Percentiles rank a stretch among this genome's conserved stretches.
Evolutionary conservation across 2,888 invertebrate species (phyloP).

Genomic region (Brassicogethes aeneus): DNA sequence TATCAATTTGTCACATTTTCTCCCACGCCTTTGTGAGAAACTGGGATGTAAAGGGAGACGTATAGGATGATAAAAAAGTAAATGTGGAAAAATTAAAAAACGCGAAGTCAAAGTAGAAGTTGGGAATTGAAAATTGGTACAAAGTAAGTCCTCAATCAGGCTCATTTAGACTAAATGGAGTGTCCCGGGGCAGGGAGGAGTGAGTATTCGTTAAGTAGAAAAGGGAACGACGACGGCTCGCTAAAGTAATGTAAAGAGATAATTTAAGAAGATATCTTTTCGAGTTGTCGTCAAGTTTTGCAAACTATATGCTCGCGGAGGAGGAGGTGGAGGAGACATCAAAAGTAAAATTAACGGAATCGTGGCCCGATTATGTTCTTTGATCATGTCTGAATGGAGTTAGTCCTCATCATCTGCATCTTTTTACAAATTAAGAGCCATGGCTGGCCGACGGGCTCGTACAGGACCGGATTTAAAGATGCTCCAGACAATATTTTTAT

Average conservation of each 20-base stretch:
- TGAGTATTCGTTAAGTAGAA: not conserved
- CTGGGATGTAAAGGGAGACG: too few relatives aligned
- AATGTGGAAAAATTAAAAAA: too few relatives aligned
- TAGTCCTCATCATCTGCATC: not conserved
- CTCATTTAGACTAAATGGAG: not conserved
- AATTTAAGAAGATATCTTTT: conserved; percentile 32
- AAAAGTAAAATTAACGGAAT: conserved; percentile 39
- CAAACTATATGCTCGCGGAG: not conserved
- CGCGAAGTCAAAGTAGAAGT: too few relatives aligned
- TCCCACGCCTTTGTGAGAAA: too few relatives aligned
- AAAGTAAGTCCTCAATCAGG: too few relatives aligned
- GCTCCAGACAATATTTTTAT: too few relatives aligned
- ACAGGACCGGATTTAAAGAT: too few relatives aligned
- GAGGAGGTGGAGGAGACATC: conserved; percentile 29
- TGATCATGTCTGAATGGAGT: conserved; percentile 33
- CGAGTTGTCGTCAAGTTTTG: conserved; percentile 30
- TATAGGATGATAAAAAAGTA: too few relatives aligned
- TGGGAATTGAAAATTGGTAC: too few relatives aligned
- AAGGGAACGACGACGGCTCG: not conserved
- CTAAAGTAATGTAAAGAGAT: conserved; percentile 20
- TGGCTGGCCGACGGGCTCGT: too few relatives aligned
- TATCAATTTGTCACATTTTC: too few relatives aligned
- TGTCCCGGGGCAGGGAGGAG: not conserved
- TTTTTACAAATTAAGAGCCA: not conserved
- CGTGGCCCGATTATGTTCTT: conserved; percentile 35